Evolutionary conservation across 2,797 vertebrate genomes (phyloP).

Genomic region (Gallinago solitaria): DNA sequence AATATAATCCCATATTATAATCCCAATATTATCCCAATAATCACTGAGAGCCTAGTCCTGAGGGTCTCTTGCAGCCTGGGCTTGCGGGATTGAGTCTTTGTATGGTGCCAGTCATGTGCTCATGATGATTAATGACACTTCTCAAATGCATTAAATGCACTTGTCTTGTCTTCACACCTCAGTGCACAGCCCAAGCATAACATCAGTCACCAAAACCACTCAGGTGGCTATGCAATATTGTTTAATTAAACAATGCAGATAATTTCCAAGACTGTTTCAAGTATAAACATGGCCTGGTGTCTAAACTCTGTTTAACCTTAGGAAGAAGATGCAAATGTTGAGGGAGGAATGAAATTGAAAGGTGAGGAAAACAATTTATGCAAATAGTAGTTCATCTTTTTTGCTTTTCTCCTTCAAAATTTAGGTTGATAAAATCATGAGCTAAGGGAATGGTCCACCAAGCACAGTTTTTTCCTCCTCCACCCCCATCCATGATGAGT

Average conservation of each 20-base stretch:
- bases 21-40: neutral
- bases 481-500: neutral
- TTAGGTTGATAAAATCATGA: neutral
- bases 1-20: neutral
- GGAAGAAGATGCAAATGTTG: neutral
- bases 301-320: neutral
- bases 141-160: neutral
- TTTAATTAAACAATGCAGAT: conserved; percentile 35
- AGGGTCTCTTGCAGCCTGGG: neutral
- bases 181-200: neutral
- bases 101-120: neutral
- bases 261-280: conserved; percentile 20
- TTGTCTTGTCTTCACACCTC: neutral
- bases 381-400: neutral
- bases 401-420: neutral
- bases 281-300: neutral
- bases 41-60: neutral
- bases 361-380: neutral
- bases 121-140: neutral
- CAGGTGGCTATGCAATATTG: neutral
- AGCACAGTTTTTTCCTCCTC: neutral
- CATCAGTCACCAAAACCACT: neutral
- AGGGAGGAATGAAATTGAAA: neutral
- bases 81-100: neutral
- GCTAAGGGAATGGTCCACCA: neutral